phyloP scores from a whole-genome alignment of 2,888 invertebrate genomes.

The Morpho helenor region DNA sequence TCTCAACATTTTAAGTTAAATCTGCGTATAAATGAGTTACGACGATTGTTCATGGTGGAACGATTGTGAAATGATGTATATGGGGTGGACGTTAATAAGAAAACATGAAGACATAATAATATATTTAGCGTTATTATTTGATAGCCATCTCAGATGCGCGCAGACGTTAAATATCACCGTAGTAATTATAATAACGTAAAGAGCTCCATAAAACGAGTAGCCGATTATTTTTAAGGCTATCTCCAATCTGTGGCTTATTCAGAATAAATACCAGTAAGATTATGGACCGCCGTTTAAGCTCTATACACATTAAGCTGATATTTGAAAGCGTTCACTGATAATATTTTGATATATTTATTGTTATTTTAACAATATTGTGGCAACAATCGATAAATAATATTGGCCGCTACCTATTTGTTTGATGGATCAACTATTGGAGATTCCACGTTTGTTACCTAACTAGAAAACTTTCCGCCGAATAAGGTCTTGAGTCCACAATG shows the following conservation, averaged over 20 bases:
- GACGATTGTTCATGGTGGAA: neutral
- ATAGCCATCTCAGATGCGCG: constrained; percentile 22
- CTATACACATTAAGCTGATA: neutral
- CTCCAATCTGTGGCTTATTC: constrained; percentile 25
- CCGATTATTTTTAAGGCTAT: constrained; percentile 27
- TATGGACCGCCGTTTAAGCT: constrained; percentile 15
- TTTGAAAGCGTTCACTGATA: too few species aligned
- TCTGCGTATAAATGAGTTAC: too few species aligned
- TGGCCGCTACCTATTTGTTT: too few species aligned
- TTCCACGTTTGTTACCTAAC: too few species aligned
- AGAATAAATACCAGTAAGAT: constrained; percentile 25
- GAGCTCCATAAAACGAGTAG: constrained; percentile 25
- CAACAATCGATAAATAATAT: too few species aligned
- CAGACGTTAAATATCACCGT: constrained; percentile 20
- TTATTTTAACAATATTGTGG: too few species aligned
- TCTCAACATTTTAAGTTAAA: too few species aligned
- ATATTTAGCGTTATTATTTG: constrained; percentile 28
- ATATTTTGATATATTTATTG: too few species aligned
- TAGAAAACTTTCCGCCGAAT: too few species aligned
- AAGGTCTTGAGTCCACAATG: too few species aligned
- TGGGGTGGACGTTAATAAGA: constrained; percentile 17
- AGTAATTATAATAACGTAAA: constrained; percentile 28
- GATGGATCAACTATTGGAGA: too few species aligned
- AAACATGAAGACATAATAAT: constrained; percentile 29
- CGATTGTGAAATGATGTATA: constrained; percentile 1